A percentile compares a stretch with the other conserved stretches of the same genome.
phyloP scores from a whole-genome alignment of 2,888 invertebrate genomes.

The Eurytoma californica region DNA sequence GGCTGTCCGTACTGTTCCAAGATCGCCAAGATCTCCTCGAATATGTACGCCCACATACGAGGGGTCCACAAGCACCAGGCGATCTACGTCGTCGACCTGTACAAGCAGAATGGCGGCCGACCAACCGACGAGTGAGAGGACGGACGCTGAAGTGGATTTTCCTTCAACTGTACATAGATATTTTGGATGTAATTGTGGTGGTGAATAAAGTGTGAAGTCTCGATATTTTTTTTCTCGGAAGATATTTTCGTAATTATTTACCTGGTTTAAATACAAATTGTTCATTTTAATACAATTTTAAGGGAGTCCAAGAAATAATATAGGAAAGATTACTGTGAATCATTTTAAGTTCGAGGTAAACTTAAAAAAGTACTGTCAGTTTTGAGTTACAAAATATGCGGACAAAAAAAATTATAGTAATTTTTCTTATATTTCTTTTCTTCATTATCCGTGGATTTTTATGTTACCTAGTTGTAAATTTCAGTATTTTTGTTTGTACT shows the following conservation, averaged over 20 bases:
- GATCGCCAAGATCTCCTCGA: slow-evolving; percentile 64
- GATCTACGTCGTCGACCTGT: slow-evolving; percentile 64
- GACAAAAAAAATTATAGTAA: too few relatives aligned
- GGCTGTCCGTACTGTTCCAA: slow-evolving; percentile 68
- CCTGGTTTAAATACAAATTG: too few relatives aligned
- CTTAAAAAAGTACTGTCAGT: too few relatives aligned
- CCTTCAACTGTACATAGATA: background rate
- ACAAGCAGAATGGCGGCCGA: slow-evolving; percentile 47
- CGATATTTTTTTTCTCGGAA: background rate
- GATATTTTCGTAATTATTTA: background rate
- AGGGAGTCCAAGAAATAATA: too few relatives aligned
- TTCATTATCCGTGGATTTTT: too few relatives aligned
- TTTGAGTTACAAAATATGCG: too few relatives aligned
- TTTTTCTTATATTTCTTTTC: too few relatives aligned
- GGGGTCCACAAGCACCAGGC: slow-evolving; percentile 61
- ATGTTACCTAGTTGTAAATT: too few relatives aligned
- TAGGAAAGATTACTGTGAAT: too few relatives aligned
- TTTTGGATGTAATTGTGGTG: background rate
- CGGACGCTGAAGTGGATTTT: background rate
- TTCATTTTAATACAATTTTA: too few relatives aligned
- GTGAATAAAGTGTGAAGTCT: background rate
- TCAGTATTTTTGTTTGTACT: too few relatives aligned
- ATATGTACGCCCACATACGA: slow-evolving; percentile 68
- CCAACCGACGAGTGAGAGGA: background rate
- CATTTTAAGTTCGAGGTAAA: too few relatives aligned